A percentile compares a stretch with the other conserved stretches of the same genome.
phyloP scores from a whole-genome alignment of 2,888 invertebrate species.

The Drosophila meridiana region DNA sequence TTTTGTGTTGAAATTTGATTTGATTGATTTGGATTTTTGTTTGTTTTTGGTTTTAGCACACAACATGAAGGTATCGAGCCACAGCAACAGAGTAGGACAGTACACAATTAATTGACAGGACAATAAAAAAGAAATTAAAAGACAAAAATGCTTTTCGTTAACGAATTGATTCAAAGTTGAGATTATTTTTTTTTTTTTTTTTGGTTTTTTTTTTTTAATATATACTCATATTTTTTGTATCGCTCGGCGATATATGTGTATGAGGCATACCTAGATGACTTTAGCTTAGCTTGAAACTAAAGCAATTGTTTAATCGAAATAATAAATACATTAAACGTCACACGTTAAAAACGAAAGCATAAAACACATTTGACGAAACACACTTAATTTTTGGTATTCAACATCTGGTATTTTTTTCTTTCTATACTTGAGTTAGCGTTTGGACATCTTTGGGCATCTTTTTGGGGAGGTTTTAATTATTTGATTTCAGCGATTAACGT shows the following conservation, averaged over 20 bases:
- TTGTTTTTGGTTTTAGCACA: constrained; percentile 76
- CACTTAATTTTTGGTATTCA: constrained; percentile 61
- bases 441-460: constrained; percentile 45
- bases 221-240: constrained; percentile 15
- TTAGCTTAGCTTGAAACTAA: constrained; percentile 60
- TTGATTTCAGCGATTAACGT: constrained; percentile 29
- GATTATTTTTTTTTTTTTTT: constrained; percentile 47
- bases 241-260: constrained; percentile 31
- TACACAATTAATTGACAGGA: constrained; percentile 85
- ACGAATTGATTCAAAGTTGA: constrained; percentile 77
- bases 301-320: constrained; percentile 43
- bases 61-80: constrained; percentile 85
- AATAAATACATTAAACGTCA: constrained; percentile 51
- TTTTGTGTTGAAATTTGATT: constrained; percentile 67
- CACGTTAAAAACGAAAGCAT: constrained; percentile 53
- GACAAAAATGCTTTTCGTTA: constrained; percentile 83
- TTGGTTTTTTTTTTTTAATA: constrained; percentile 28
- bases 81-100: constrained; percentile 85
- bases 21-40: constrained; percentile 53
- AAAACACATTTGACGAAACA: constrained; percentile 82
- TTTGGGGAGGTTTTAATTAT: constrained; percentile 13
- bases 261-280: constrained; percentile 67
- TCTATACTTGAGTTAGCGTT: constrained; percentile 26
- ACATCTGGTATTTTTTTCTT: constrained; percentile 13
- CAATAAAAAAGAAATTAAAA: constrained; percentile 84